Evolutionary conservation across 2,888 invertebrate genomes (phyloP), one percentile per base, ranked within the genome.

Genomic region (Oscheius sp.): DNA sequence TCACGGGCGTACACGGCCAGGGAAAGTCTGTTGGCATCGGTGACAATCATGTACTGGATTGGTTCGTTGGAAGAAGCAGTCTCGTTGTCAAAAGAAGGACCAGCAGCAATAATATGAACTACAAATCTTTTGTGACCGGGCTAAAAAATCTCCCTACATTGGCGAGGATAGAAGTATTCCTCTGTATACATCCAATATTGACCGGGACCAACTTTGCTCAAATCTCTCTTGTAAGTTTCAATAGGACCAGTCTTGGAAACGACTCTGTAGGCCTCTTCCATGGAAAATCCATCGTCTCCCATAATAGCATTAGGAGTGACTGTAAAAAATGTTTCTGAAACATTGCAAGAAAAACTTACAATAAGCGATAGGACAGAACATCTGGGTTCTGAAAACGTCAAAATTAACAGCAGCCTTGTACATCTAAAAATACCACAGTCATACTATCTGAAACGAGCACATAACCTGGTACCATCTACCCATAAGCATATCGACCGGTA

Each of bases 101-200:
- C 89, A 47, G 85, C 86, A 75, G 87, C 86, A 76, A 89, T 86
- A 74, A 89, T 81, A 74, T 89, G 88, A 80, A 89, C 89, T 89
- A 71, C 80, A 88, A 32, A 42, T 21, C 9, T 55, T 33, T 13
- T 42, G 5, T 21, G 42, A 42, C 7, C 42, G 42, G 3, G 3
- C 33, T 47, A 50, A 33, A 42, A 10, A 29, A 47, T 47, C 29
- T 1, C 73, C 83, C 75, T 74, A 89, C 89, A 88, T 81, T 89
- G 89, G 79, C 86, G 79, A 33, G 89, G 89, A 74, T 89, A 89
- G 82, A 89, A 89, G 76, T 89, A 89, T 74, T 89, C 89, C 78
- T 89, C 88, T 33, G 89, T 89, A 81, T 89, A 89, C 87, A 89
- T 89, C 89, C 89, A 89, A 77, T 86, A 89, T 76, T 87, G 85